Base-by-base conservation (phyloP, 2,888 invertebrate species). In the Acanthacorydalis orientalis region DNA sequence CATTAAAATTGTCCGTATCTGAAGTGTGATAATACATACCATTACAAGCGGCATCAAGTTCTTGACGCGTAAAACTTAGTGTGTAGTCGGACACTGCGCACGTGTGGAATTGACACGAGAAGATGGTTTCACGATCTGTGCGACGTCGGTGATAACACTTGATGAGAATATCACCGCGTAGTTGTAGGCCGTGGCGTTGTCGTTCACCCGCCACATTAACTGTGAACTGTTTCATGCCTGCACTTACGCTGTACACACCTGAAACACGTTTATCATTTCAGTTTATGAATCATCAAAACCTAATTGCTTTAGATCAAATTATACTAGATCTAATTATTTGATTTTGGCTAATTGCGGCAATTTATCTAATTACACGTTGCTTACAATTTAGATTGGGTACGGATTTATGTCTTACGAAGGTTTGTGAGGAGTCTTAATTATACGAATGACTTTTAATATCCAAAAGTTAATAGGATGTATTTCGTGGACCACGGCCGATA, bases 51-150 rank as follows among this genome's bases (percentile, higher is more conserved):
- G 81, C 76, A 68, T 93, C 92, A 55, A 93, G 75, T 62, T 92
- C 90, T 59, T 82, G 81, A 60, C 87, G 80, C 50, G 82, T 81
- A 70, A 91, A 89, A 57, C 82, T 80, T 48, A 92, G 76, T 51
- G 83, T 83, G 67, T 85, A 80, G 63, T 87, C 83, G 43, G 85
- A 77, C 53, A 92, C 83, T 47, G 91, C 90, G 69, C 92, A 92
- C 4, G 93, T 92, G 73, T 93, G 92, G 71, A 93, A 91, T 77
- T 93, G 87, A 63, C 84, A 82, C 44, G 84, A 80, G 70, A 88
- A 89, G 55, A 89, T 77, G n/a, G 84, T 75, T 57, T 80, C 80
- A 39, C 76, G 69, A 51, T 72, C 72, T 32, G 57, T 54, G 46
- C 55, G 53, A 1, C 68, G 67, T 4, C 86, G 74, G 57, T 88